These are phyloP conservation scores for Tachina grossa DNA, from an alignment of 2,888 invertebrate genomes.

Conservation along the genomic window DNA sequence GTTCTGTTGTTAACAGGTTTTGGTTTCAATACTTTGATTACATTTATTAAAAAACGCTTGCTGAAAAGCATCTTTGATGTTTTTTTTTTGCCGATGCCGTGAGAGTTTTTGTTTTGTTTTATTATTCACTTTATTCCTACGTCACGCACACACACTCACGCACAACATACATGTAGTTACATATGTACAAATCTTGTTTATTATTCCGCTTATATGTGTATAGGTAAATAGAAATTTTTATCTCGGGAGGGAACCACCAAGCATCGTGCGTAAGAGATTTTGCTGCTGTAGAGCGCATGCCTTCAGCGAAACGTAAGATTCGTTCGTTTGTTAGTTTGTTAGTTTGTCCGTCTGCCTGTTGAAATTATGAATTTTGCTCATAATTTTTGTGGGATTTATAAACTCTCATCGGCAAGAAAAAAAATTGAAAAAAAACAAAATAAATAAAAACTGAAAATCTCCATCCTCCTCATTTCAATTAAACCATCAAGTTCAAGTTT, in stretches of 20 bases:
- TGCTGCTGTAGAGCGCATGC: constrained; percentile 63
- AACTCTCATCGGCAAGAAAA: constrained; percentile 41
- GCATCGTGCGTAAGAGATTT: constrained; percentile 65
- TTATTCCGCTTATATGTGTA: background rate
- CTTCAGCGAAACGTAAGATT: constrained; percentile 36
- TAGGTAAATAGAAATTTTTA: constrained; percentile 16
- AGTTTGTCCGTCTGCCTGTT: constrained; percentile 16
- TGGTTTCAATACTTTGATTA: constrained; percentile 29
- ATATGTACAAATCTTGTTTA: constrained; percentile 46
- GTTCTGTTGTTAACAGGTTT: constrained; percentile 62
- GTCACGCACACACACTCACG: constrained; percentile 52
- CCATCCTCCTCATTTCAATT: constrained; percentile 45
- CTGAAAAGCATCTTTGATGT: constrained; percentile 35
- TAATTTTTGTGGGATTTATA: constrained; percentile 71
- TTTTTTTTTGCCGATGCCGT: constrained; percentile 30
- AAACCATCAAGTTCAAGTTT: constrained; percentile 72
- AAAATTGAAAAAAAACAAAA: background rate
- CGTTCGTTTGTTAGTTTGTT: constrained; percentile 14
- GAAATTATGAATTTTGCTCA: constrained; percentile 42
- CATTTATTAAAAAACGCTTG: constrained; percentile 33
- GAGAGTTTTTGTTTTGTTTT: constrained; percentile 32
- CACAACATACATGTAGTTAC: background rate
- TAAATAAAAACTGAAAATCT: constrained; percentile 39
- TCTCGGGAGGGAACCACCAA: constrained; percentile 49
- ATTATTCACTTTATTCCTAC: constrained; percentile 42